These are phyloP conservation scores for Drosophila gunungcola DNA, from an alignment of 1,140 invertebrate genomes.

Conservation along the genomic window DNA sequence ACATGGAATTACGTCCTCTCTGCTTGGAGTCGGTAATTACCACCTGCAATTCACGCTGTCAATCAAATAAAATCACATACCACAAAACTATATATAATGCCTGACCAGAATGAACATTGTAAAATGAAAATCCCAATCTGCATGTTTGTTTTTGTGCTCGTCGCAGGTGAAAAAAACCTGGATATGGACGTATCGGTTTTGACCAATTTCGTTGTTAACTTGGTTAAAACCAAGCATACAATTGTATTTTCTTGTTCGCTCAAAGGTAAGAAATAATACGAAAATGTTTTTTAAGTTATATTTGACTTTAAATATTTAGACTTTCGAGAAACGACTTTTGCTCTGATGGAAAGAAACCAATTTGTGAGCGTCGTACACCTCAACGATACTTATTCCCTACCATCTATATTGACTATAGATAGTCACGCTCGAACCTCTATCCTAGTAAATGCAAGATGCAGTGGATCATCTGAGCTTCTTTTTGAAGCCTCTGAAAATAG, in stretches of 20 bases:
- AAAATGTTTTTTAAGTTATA: background rate
- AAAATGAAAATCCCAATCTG: constrained; percentile 35
- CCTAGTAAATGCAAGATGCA: constrained; percentile 54
- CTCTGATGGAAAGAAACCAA: constrained; percentile 51
- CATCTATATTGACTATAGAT: constrained; percentile 37
- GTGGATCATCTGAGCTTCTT: constrained; percentile 28
- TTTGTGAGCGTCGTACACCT: constrained; percentile 53
- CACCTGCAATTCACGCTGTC: constrained; percentile 51
- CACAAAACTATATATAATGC: constrained; percentile 33
- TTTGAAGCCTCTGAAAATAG: constrained; percentile 43
- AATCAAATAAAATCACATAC: constrained; percentile 39
- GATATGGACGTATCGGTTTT: constrained; percentile 51
- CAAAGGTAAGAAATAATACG: constrained; percentile 24
- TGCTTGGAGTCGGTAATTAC: constrained; percentile 10
- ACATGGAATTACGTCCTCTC: no score
- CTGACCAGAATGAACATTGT: background rate
- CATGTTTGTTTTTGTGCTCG: constrained; percentile 8
- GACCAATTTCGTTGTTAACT: constrained; percentile 30
- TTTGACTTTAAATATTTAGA: background rate
- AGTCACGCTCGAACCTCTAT: constrained; percentile 56
- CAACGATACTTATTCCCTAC: constrained; percentile 23
- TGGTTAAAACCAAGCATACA: constrained; percentile 45
- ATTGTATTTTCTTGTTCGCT: constrained; percentile 58
- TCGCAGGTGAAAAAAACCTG: background rate
- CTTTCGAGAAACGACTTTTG: constrained; percentile 20